phyloP scores from a whole-genome alignment of 2,113 vertebrate species.

The Nothobranchius furzeri region DNA sequence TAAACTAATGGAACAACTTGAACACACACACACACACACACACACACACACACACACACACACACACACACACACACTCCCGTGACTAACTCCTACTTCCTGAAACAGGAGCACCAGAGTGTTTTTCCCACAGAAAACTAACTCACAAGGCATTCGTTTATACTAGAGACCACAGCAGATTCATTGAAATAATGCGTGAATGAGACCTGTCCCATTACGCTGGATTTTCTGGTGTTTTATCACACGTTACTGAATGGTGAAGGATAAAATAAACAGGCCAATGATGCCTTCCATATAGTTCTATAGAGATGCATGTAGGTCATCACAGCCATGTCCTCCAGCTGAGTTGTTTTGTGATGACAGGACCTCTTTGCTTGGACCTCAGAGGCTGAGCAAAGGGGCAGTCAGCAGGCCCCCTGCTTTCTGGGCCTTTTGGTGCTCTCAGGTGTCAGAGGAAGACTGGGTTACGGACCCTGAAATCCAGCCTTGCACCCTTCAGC shows the following conservation, averaged over 20 bases:
- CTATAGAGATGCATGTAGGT: constrained; percentile 67
- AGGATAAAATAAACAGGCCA: constrained; percentile 55
- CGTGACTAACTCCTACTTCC: too few relatives aligned
- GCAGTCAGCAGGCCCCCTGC: constrained; percentile 67
- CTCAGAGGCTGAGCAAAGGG: constrained; percentile 66
- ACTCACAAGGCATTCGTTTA: too few relatives aligned
- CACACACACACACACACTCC: too few relatives aligned
- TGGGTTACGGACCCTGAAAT: constrained; percentile 60
- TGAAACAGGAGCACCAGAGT: too few relatives aligned
- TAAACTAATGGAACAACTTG: too few relatives aligned
- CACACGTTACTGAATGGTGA: constrained; percentile 9
- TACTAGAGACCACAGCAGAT: too few relatives aligned
- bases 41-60: too few relatives aligned
- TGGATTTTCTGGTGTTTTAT: too few relatives aligned
- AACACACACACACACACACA: too few relatives aligned
- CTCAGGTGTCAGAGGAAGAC: constrained; percentile 59
- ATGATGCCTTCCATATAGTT: constrained; percentile 57
- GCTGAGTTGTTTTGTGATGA: constrained; percentile 57
- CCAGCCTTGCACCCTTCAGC: constrained; percentile 54
- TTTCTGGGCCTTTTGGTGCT: constrained; percentile 67
- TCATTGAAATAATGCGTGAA: too few relatives aligned
- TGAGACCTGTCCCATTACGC: too few relatives aligned
- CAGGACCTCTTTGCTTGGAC: constrained; percentile 61
- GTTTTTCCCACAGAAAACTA: too few relatives aligned
- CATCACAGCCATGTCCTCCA: constrained; percentile 62